Base-by-base conservation (phyloP, 2,888 invertebrate genomes). In the Drosophila paracracens region DNA sequence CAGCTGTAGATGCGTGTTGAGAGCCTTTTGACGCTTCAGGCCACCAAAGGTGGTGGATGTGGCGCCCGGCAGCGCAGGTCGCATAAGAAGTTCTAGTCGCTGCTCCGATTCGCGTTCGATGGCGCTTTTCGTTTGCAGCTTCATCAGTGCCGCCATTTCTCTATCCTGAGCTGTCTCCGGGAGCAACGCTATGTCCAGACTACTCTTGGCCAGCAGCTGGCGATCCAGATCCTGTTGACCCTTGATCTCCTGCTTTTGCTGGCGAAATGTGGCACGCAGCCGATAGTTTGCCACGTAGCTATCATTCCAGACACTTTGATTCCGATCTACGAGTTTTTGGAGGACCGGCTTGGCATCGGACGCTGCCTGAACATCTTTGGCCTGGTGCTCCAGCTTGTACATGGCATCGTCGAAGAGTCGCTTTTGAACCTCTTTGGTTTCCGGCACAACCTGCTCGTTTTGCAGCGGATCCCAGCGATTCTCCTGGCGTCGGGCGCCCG, bases 391-490 rank as follows among this genome's bases (percentile, higher is more conserved):
- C 79, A 99, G 94, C 92, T 97, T 98, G 92, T 97, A 99, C 99
- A 99, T 99, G 8, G 99, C 96, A 95, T 99, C 99, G 85, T 98
- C 97, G 85, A 97, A 98, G 69, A 99, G 93, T 68, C 96, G 95
- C 83, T 97, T 97, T 88, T 97, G 98, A 0, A 96, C 96, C 92
- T 98, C 97, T 91, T 98, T 98, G 0, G 98, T 98, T 91, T 98
- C 98, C 0, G 98, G 97, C 0, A 98, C 97, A 67, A 98, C 95
- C 92, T 99, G 99, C 56, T 97, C 99, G 94, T 99, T 99, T 84
- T 98, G 96, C 38, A 96, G 96, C 0, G 99, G 99, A 94, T 99
- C 99, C 99, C 99, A 99, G 79, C 99, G 95, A 92, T 98, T 98
- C 93, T 99, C 99, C 93, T 99, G 99, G 0, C 99, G 94, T 82